Percentiles rank a stretch among this genome's conserved stretches.
These are phyloP conservation scores for Fulica atra DNA, from an alignment of 2,113 vertebrate species.

Conservation along the genomic window DNA sequence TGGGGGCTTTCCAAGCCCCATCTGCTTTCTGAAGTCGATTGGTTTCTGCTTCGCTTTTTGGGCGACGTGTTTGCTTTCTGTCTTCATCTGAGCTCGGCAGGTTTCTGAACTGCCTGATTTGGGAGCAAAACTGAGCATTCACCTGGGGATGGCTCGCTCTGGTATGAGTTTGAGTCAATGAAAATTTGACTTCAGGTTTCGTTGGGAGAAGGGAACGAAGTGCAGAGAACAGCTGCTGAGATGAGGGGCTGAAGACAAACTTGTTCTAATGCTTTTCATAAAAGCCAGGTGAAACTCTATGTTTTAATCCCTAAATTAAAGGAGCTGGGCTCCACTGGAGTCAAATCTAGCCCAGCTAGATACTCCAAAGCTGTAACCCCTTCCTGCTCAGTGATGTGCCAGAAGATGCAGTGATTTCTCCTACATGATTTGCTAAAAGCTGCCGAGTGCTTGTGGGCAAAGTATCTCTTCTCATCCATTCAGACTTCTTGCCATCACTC, in stretches of 20 bases:
- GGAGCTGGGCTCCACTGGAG: background rate
- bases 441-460: background rate
- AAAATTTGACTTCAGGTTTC: background rate
- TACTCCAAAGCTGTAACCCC: background rate
- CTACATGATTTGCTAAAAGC: no score
- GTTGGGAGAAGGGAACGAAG: conserved; percentile 20
- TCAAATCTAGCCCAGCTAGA: background rate
- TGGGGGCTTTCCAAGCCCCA: conserved; percentile 56
- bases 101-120: background rate
- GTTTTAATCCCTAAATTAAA: background rate
- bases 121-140: background rate
- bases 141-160: background rate
- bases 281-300: background rate
- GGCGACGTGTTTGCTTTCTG: background rate
- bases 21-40: conserved; percentile 41
- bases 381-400: background rate
- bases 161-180: background rate
- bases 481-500: background rate
- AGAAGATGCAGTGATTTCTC: background rate
- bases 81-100: background rate
- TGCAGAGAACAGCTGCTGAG: background rate
- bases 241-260: background rate
- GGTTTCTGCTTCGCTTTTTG: conserved; percentile 42
- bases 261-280: background rate
- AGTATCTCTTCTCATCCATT: background rate